phyloP scores from a whole-genome alignment of 2,888 invertebrate species.

The Zygogramma bicolorata region DNA sequence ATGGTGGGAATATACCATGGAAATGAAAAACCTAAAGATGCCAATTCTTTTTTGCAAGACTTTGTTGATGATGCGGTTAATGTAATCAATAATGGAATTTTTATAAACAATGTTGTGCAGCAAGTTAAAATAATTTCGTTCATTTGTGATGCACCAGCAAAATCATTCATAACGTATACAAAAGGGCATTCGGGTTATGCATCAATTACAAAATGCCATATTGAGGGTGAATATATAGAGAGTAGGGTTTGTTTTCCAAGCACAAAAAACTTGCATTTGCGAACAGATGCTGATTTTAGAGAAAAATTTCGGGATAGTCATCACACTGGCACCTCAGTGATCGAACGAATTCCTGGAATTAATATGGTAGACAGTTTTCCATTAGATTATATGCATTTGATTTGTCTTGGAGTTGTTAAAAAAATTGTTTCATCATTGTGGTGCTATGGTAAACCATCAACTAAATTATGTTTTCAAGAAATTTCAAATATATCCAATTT shows the following conservation, averaged over 20 bases:
- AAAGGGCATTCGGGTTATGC: slow-evolving; percentile 40
- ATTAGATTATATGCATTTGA: slow-evolving; percentile 15
- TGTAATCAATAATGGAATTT: slow-evolving; percentile 24
- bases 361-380: slow-evolving; percentile 15
- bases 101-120: slow-evolving; percentile 18
- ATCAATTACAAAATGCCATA: slow-evolving; percentile 46
- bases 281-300: slow-evolving; percentile 21
- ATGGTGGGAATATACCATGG: slow-evolving; percentile 41
- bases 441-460: background rate
- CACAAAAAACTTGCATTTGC: slow-evolving; percentile 10
- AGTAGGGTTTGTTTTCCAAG: slow-evolving; percentile 37
- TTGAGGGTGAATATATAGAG: slow-evolving; percentile 15
- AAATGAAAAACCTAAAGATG: slow-evolving; percentile 43
- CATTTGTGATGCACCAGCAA: slow-evolving; percentile 45
- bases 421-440: background rate
- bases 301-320: slow-evolving; percentile 12
- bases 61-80: slow-evolving; percentile 37
- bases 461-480: slow-evolving; percentile 11
- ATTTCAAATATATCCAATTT: background rate
- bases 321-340: slow-evolving; percentile 19
- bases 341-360: slow-evolving; percentile 1
- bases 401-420: slow-evolving; percentile 5
- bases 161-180: slow-evolving; percentile 36
- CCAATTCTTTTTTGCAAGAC: slow-evolving; percentile 28
- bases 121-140: slow-evolving; percentile 34